Evolutionary conservation across 1,140 invertebrate species (phyloP), one percentile per base, ranked within the genome.

Genomic region (Patella vulgata): DNA sequence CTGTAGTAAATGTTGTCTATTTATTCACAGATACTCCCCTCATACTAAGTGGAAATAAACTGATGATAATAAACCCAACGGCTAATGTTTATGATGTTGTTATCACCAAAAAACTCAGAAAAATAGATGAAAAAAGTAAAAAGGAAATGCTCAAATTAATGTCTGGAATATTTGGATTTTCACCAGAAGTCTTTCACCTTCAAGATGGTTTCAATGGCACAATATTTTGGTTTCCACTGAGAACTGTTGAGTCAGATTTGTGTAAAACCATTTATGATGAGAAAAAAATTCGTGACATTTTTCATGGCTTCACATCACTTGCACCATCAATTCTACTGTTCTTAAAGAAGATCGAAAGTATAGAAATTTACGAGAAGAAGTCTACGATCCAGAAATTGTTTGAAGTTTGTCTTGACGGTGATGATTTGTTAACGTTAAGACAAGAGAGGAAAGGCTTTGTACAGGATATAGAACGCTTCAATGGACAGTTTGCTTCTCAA

Each of bases 141-240:
- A 44, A 36, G 54, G 40, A 33, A 33, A 31, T 33, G 42, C n/a
- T 63, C 14, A 42, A 40, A 40, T 51, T 52, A n/a, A 46, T 68
- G 27, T 42, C 44, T 31, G 60, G 66, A 21, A 36, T 58, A 27
- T n/a, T n/a, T n/a, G n/a, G n/a, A n/a, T n/a, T n/a, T n/a, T n/a
- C n/a, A n/a, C n/a, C n/a, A n/a, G n/a, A 70, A 61, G 64, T 63
- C 47, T 46, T 70, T 65, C 43, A 31, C 40, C 0, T 6, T 61
- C 46, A 30, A 50, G 14, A 64, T 36, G 4, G 47, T 51, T 30
- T 44, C 48, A 56, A 63, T 17, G 77, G 77, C 0, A 74, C 75
- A 2, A 12, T 80, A 21, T 77, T 79, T 25, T 64, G 78, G 58
- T 73, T 78, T 59, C 73, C 77, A 23, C 46, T 78, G 33, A 23